Evolutionary conservation across 2,888 invertebrate genomes (phyloP).

Genomic region (Aspidapion aeneum): DNA sequence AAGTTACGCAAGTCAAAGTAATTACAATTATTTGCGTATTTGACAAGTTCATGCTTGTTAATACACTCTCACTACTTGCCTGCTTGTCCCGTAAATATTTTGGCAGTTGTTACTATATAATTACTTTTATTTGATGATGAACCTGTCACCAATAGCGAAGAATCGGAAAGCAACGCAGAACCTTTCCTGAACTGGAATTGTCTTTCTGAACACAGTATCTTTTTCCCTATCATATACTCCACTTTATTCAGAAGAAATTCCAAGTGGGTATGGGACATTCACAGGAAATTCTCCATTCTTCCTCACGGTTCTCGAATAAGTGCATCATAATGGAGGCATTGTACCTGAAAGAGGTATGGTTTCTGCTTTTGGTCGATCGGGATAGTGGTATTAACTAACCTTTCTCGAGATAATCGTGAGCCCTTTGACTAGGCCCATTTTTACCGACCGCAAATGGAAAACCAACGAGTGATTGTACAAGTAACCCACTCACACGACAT

Average conservation of each 20-base stretch:
- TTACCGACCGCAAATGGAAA: no score
- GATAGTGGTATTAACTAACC: background rate
- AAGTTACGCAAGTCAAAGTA: conserved; percentile 11
- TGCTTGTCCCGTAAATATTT: no score
- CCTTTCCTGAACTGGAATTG: background rate
- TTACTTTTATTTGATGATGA: no score
- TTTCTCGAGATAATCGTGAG: no score
- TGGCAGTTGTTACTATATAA: no score
- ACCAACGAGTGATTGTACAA: no score
- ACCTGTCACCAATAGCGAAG: background rate
- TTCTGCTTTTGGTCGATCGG: background rate
- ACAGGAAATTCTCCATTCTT: background rate
- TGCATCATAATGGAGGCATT: background rate
- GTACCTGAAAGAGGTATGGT: background rate
- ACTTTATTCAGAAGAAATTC: background rate
- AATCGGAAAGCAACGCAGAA: background rate
- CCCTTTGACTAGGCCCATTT: no score
- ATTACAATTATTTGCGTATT: conserved; percentile 6
- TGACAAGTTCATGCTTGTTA: conserved; percentile 6
- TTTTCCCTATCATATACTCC: background rate
- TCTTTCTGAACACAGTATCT: background rate
- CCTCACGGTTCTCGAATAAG: background rate
- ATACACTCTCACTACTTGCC: no score
- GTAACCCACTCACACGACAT: no score
- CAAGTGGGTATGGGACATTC: background rate